A percentile compares a stretch with the other conserved stretches of the same genome.
These are phyloP conservation scores for Cercopithecus diana DNA, from an alignment of 2,797 vertebrate species.

Conservation along the genomic window DNA sequence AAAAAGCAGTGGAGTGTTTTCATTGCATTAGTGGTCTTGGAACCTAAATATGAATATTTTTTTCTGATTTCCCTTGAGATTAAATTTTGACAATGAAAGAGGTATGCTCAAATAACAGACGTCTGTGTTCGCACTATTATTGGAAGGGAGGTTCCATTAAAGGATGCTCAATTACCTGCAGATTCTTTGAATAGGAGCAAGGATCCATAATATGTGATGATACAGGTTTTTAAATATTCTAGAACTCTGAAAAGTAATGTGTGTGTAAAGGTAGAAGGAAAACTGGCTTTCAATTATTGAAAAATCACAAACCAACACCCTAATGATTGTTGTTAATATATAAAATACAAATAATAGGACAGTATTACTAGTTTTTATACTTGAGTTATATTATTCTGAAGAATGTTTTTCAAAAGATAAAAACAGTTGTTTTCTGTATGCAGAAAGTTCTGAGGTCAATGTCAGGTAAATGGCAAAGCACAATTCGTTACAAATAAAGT, in stretches of 20 bases:
- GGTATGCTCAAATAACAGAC: slow-evolving; percentile 47
- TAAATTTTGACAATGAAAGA: slow-evolving; percentile 72
- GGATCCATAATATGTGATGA: background rate
- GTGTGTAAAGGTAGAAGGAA: background rate
- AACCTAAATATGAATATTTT: slow-evolving; percentile 48
- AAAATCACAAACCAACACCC: slow-evolving; percentile 11
- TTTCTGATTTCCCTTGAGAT: slow-evolving; percentile 72
- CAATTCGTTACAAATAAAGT: background rate
- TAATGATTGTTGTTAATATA: slow-evolving; percentile 11
- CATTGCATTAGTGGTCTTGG: slow-evolving; percentile 36
- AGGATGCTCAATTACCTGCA: slow-evolving; percentile 54
- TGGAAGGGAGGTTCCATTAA: slow-evolving; percentile 51
- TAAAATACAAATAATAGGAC: slow-evolving; percentile 43
- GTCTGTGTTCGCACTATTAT: slow-evolving; percentile 51
- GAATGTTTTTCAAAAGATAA: background rate
- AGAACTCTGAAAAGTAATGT: slow-evolving; percentile 26
- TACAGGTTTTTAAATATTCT: background rate
- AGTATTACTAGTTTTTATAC: slow-evolving; percentile 28
- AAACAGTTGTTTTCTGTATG: background rate
- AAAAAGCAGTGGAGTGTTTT: slow-evolving; percentile 15
- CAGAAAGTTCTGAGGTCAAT: background rate
- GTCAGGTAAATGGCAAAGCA: slow-evolving; percentile 22
- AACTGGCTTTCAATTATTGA: slow-evolving; percentile 27
- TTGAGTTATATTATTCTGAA: slow-evolving; percentile 40
- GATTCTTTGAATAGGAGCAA: slow-evolving; percentile 63